Conservation (phyloP, 2,888 invertebrate species). For the Ischnus inquisitorius region DNA sequence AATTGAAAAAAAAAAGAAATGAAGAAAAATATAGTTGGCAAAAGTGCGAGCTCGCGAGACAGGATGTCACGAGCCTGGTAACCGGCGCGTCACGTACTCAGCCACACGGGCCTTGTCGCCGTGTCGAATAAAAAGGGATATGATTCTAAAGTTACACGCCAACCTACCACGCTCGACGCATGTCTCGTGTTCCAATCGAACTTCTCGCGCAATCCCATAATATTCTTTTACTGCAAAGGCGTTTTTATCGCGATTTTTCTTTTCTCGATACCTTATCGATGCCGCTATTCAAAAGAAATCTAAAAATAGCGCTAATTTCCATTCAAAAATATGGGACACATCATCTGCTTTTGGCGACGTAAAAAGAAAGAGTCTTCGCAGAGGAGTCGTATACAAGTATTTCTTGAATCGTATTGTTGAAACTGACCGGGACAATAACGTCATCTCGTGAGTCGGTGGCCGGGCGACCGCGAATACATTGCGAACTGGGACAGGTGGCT, state of each 20-base stretch:
- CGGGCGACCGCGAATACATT: constrained; percentile 44
- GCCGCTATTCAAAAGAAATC: not conserved
- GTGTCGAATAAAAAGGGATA: constrained; percentile 30
- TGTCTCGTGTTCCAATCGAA: constrained; percentile 31
- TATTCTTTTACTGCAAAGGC: not conserved
- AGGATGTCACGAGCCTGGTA: constrained; percentile 79
- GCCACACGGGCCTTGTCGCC: constrained; percentile 26
- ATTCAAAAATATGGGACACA: too few relatives aligned
- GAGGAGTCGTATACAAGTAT: too few relatives aligned
- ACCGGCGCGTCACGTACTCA: constrained; percentile 76
- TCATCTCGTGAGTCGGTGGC: constrained; percentile 40
- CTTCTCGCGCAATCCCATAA: not conserved
- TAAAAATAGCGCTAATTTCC: not conserved
- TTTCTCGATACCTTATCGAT: not conserved
- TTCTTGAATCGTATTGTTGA: too few relatives aligned
- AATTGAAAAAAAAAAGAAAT: constrained; percentile 10
- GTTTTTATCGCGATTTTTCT: not conserved
- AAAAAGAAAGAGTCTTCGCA: too few relatives aligned
- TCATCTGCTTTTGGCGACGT: too few relatives aligned
- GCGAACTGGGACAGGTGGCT: constrained; percentile 52
- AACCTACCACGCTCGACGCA: constrained; percentile 16
- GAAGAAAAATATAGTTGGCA: constrained; percentile 44
- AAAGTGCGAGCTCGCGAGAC: constrained; percentile 71
- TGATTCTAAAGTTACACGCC: constrained; percentile 20
- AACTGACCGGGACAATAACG: constrained; percentile 45